Evolutionary conservation across 2,113 vertebrate species (phyloP).

Genomic region (Candoia aspera): DNA sequence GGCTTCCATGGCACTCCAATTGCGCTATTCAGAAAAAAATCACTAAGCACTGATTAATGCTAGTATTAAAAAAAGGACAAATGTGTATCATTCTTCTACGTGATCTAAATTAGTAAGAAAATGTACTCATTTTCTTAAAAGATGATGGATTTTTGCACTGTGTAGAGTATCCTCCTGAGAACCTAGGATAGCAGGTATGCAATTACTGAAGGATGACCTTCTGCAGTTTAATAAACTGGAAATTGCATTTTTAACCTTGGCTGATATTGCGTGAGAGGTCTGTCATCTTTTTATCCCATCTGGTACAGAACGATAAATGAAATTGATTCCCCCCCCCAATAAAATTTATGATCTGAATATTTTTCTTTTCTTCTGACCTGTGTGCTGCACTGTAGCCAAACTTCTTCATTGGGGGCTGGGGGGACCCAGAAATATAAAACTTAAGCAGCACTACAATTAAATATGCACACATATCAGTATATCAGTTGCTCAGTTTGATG

Average conservation of each 20-base stretch:
- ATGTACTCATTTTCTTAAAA: constrained; percentile 29
- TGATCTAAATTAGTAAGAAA: constrained; percentile 7
- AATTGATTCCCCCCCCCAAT: constrained; percentile 34
- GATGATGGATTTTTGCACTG: neutral
- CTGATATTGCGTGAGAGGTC: constrained; percentile 53
- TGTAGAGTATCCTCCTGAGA: constrained; percentile 36
- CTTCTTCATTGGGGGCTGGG: constrained; percentile 24
- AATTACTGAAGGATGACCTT: constrained; percentile 60
- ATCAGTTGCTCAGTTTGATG: fast-evolving
- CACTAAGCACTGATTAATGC: neutral
- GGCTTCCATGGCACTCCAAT: neutral
- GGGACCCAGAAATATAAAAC: constrained; percentile 41
- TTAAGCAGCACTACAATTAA: constrained; percentile 41
- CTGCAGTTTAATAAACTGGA: constrained; percentile 64
- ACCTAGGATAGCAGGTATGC: constrained; percentile 49
- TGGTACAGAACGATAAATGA: constrained; percentile 51
- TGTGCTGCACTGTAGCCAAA: constrained; percentile 21
- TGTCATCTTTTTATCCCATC: constrained; percentile 50
- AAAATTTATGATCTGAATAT: constrained; percentile 49
- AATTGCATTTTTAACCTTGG: constrained; percentile 70
- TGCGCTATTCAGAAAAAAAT: neutral
- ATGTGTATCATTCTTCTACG: neutral
- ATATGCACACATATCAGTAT: neutral
- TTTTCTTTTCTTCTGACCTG: constrained; percentile 35
- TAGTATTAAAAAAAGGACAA: neutral